Evolutionary conservation across 1,140 invertebrate genomes (phyloP).

Genomic region (Drosophila murphyi): DNA sequence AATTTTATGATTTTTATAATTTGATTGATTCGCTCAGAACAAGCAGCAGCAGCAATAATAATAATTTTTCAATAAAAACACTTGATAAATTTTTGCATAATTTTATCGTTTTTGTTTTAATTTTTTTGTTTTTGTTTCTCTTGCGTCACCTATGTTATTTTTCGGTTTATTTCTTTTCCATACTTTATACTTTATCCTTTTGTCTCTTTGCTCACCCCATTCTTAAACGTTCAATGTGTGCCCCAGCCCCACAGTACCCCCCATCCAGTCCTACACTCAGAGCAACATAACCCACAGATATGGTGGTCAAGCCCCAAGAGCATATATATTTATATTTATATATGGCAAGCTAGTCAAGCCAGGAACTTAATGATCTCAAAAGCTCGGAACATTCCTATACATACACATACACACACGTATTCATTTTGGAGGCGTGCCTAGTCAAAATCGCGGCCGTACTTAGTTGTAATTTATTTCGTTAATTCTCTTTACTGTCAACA

Average conservation of each 20-base stretch:
- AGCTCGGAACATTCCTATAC: conserved; percentile 32
- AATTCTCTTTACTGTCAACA: not conserved
- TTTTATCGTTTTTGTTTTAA: conserved; percentile 65
- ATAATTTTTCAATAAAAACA: conserved; percentile 71
- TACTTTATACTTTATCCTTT: conserved; percentile 23
- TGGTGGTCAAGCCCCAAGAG: not conserved
- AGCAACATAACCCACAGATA: not conserved
- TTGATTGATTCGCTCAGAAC: conserved; percentile 43
- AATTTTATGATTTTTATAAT: conserved; percentile 73
- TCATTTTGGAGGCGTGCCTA: conserved; percentile 6
- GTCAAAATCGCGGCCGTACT: conserved; percentile 24
- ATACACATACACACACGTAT: not conserved
- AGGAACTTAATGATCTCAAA: conserved; percentile 52
- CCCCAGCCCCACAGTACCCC: not conserved
- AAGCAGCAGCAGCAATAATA: conserved; percentile 37
- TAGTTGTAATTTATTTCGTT: not conserved
- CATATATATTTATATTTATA: not conserved
- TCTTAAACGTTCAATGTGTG: conserved; percentile 14
- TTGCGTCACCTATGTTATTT: conserved; percentile 37
- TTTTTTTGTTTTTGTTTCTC: conserved; percentile 51
- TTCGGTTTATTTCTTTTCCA: conserved; percentile 26
- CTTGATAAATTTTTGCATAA: conserved; percentile 58
- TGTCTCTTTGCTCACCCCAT: conserved; percentile 2
- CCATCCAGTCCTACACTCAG: not conserved
- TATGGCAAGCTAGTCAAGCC: conserved; percentile 34